These are phyloP conservation scores for Seladonia tumulorum DNA, from an alignment of 2,888 invertebrate genomes.

Conservation along the genomic window DNA sequence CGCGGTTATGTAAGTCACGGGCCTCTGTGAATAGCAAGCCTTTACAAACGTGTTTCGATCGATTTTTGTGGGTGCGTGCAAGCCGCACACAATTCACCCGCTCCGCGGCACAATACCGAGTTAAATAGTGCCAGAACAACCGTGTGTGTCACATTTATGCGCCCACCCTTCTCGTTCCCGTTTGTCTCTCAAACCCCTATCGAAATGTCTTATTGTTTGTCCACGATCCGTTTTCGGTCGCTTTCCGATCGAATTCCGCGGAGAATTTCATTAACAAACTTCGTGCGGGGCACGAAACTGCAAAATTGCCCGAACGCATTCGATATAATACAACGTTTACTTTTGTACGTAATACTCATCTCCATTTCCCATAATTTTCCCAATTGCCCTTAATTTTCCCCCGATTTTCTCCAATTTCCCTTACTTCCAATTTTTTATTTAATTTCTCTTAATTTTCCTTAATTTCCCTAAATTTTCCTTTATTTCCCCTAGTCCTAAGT, in stretches of 20 bases:
- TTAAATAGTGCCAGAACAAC: slow-evolving; percentile 31
- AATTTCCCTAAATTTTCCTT: too few species aligned
- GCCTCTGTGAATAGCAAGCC: slow-evolving; percentile 48
- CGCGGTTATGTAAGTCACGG: slow-evolving; percentile 55
- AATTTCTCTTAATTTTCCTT: not conserved
- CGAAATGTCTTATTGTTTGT: slow-evolving; percentile 1
- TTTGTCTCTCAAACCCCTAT: not conserved
- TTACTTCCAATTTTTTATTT: too few species aligned
- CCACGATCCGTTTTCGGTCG: not conserved
- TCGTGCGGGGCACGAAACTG: not conserved
- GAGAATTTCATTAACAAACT: not conserved
- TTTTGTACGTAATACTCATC: not conserved
- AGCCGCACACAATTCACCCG: slow-evolving; percentile 28
- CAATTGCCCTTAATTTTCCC: too few species aligned
- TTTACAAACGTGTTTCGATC: slow-evolving; percentile 50
- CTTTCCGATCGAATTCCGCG: not conserved
- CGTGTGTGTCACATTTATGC: not conserved
- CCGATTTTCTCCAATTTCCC: too few species aligned
- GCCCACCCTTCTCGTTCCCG: not conserved
- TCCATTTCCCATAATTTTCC: not conserved
- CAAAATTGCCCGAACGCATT: not conserved
- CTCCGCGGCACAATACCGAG: slow-evolving; percentile 15
- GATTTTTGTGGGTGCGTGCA: slow-evolving; percentile 49
- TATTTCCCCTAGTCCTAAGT: too few species aligned
- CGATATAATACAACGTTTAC: not conserved